Conservation (phyloP, 2,113 vertebrate species). For the Rhombomys opimus region DNA sequence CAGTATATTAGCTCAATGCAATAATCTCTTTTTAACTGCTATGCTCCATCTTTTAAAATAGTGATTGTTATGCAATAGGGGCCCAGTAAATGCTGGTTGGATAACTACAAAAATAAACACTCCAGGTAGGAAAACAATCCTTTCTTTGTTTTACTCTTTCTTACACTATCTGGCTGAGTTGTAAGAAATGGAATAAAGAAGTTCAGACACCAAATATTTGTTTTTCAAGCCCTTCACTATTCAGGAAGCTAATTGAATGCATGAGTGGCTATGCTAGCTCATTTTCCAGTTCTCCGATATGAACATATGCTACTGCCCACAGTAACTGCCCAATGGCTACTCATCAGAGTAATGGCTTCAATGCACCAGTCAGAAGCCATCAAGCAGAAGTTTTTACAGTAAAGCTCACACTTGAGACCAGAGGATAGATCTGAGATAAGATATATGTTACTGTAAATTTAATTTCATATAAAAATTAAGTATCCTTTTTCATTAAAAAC, state of each 20-base stretch:
- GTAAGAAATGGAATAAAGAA: conserved; percentile 2
- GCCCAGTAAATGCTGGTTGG: not conserved
- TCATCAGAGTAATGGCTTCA: not conserved
- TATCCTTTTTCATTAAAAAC: not conserved
- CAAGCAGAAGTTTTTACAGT: not conserved
- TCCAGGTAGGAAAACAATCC: not conserved
- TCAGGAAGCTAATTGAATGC: not conserved
- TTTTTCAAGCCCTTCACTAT: conserved; percentile 12
- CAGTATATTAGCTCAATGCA: not conserved
- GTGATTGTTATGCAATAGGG: not conserved
- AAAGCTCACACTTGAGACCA: not conserved
- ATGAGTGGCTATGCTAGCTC: not conserved
- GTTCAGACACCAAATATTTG: conserved; percentile 26
- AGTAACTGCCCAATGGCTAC: not conserved
- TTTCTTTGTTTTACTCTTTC: not conserved
- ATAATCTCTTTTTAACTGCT: not conserved
- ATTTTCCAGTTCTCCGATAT: not conserved
- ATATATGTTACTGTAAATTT: not conserved
- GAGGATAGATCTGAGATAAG: not conserved
- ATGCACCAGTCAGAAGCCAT: not conserved
- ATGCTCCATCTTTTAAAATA: not conserved
- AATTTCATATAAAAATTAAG: not conserved
- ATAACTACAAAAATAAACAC: conserved; percentile 15
- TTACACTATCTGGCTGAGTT: not conserved
- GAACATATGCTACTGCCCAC: not conserved